phyloP scores from a whole-genome alignment of 2,113 vertebrate species.

The Macrotus californicus region DNA sequence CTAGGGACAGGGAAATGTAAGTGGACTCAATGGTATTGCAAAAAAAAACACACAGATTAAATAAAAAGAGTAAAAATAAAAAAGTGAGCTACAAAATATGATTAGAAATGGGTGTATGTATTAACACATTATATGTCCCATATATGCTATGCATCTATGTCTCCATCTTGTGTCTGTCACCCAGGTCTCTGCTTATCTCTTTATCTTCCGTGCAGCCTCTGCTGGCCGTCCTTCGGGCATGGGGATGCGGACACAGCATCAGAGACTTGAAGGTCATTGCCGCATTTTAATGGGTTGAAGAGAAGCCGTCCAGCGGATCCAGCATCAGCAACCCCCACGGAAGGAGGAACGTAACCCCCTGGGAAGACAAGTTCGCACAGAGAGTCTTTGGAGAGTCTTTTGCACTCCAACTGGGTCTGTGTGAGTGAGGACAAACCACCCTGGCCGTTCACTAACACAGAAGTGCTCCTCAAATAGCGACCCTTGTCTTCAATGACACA shows the following conservation, averaged over 20 bases:
- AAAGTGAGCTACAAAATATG: too few species aligned
- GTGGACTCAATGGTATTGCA: too few species aligned
- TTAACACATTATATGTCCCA: neutral
- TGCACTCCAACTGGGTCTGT: neutral
- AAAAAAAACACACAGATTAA: too few species aligned
- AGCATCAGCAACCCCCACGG: neutral
- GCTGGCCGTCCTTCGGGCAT: neutral
- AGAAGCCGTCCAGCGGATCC: conserved; percentile 9
- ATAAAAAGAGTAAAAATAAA: too few species aligned
- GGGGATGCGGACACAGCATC: conserved; percentile 12
- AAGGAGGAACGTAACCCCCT: neutral
- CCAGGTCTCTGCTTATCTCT: neutral
- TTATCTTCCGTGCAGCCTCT: neutral
- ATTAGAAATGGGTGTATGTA: neutral
- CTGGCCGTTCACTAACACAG: neutral
- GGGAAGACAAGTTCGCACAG: neutral
- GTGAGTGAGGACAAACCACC: neutral
- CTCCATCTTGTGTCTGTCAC: neutral
- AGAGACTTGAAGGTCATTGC: conserved; percentile 40
- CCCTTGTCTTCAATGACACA: neutral
- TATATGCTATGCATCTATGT: too few species aligned
- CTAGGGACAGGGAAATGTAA: too few species aligned
- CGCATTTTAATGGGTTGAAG: neutral
- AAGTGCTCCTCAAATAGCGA: accelerated
- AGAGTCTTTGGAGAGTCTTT: neutral